These are phyloP conservation scores for Caenorhabditis plicata DNA, from an alignment of 2,888 invertebrate species.

Conservation along the genomic window DNA sequence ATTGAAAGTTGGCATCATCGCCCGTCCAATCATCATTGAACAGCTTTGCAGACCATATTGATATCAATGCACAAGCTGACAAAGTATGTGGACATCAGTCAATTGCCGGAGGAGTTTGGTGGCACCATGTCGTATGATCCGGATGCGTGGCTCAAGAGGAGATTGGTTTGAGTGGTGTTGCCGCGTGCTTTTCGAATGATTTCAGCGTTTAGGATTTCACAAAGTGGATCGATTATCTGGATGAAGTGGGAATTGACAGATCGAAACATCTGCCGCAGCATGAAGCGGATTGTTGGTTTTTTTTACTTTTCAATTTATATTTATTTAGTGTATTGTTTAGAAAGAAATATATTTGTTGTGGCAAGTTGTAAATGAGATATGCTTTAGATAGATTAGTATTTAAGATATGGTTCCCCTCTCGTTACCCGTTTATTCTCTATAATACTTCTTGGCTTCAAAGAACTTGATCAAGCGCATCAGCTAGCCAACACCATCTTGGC, in stretches of 20 bases:
- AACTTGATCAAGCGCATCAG: too few relatives aligned
- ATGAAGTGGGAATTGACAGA: slow-evolving; percentile 9
- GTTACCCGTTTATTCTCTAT: too few relatives aligned
- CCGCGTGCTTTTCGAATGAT: too few relatives aligned
- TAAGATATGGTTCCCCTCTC: too few relatives aligned
- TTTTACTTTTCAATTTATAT: background rate
- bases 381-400: too few relatives aligned
- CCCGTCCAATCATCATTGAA: background rate
- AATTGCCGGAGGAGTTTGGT: slow-evolving; percentile 77
- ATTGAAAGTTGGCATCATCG: slow-evolving; percentile 48
- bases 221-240: slow-evolving; percentile 21
- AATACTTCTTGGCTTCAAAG: too few relatives aligned
- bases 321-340: too few relatives aligned
- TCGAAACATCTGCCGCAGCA: slow-evolving; percentile 17
- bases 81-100: slow-evolving; percentile 75
- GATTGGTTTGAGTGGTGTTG: slow-evolving; percentile 75
- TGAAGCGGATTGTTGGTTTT: slow-evolving; percentile 12
- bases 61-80: slow-evolving; percentile 75
- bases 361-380: background rate
- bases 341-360: background rate
- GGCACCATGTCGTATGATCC: slow-evolving; percentile 77
- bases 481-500: too few relatives aligned
- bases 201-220: slow-evolving; percentile 12
- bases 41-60: slow-evolving; percentile 73
- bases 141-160: slow-evolving; percentile 76